Conservation (phyloP, 2,113 vertebrate species). For the Damaliscus lunatus region DNA sequence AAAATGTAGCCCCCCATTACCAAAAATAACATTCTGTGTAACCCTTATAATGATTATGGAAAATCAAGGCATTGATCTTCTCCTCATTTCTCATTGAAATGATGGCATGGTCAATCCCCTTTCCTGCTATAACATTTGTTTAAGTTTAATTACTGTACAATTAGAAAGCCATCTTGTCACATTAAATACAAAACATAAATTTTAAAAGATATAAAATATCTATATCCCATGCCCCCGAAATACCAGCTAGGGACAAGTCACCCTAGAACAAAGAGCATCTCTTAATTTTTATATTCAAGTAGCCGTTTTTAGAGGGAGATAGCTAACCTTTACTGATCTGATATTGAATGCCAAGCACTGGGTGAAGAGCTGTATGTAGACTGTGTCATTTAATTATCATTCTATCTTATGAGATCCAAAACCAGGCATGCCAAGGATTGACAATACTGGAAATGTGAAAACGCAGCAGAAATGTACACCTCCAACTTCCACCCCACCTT, state of each 20-base stretch:
- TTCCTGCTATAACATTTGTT: conserved; percentile 41
- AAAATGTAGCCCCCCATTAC: background rate
- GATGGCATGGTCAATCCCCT: background rate
- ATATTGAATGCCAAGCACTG: background rate
- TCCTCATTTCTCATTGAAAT: conserved; percentile 33
- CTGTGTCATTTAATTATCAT: background rate
- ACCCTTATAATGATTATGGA: background rate
- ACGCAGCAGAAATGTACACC: background rate
- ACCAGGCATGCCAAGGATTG: background rate
- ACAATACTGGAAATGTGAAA: background rate
- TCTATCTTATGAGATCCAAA: background rate
- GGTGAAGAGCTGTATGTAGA: background rate
- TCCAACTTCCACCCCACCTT: background rate
- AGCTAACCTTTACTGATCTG: background rate
- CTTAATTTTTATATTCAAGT: background rate
- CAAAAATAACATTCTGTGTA: conserved; percentile 10
- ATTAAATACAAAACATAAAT: conserved; percentile 40
- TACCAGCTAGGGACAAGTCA: conserved; percentile 9
- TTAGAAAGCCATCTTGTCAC: conserved; percentile 46
- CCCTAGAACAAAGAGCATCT: background rate
- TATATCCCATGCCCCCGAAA: background rate
- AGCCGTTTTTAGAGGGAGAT: background rate
- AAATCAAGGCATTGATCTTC: conserved; percentile 20
- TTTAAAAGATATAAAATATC: conserved; percentile 43
- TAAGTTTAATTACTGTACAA: conserved; percentile 53